These are phyloP conservation scores for Coreoperca whiteheadi DNA, from an alignment of 2,113 vertebrate species.

Conservation along the genomic window DNA sequence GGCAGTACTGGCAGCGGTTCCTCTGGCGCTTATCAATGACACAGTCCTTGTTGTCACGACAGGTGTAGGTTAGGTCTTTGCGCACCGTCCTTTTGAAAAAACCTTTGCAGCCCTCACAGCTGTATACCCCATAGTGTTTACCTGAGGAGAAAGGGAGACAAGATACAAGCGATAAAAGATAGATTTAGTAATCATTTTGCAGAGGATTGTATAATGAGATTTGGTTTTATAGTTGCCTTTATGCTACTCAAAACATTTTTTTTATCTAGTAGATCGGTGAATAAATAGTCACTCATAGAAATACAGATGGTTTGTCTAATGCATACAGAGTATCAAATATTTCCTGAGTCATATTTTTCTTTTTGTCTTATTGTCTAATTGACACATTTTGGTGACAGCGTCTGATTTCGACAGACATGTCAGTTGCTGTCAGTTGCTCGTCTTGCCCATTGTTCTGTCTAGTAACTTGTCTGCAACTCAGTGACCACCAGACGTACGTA, in stretches of 20 bases:
- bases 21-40: conserved; percentile 98
- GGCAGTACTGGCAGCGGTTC: conserved; percentile 99
- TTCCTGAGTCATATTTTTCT: neutral
- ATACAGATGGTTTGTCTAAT: neutral
- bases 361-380: neutral
- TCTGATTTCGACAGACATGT: neutral
- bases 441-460: neutral
- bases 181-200: too few relatives aligned
- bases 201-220: too few relatives aligned
- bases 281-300: too few relatives aligned
- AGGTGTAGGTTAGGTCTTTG: conserved; percentile 98
- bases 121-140: conserved; percentile 99
- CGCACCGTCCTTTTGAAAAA: conserved; percentile 98
- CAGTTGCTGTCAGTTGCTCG: neutral
- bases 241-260: too few relatives aligned
- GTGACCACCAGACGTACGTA: neutral
- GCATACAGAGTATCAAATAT: neutral
- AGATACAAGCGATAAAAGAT: too few relatives aligned
- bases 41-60: conserved; percentile 98
- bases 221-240: too few relatives aligned
- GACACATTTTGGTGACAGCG: too few relatives aligned
- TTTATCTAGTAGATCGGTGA: too few relatives aligned
- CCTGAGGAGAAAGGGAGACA: conserved; percentile 75
- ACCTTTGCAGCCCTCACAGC: conserved; percentile 98
- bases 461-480: neutral